Evolutionary conservation across 2,888 invertebrate genomes (phyloP).

Genomic region (Acanthosepion lycidas): DNA sequence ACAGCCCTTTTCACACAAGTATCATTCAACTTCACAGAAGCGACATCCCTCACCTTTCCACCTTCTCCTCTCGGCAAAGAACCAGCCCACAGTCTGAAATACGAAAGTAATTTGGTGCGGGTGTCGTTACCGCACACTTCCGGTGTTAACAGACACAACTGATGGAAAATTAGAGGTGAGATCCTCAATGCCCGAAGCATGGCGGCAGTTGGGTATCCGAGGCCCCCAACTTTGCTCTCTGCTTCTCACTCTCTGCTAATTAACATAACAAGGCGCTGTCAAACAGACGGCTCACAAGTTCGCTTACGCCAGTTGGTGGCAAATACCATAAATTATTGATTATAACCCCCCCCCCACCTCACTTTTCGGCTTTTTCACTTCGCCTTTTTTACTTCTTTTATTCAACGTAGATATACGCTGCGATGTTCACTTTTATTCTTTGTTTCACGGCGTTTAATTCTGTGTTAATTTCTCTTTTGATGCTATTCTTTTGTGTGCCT

Average conservation of each 20-base stretch:
- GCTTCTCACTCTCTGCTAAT: background rate
- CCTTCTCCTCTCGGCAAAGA: background rate
- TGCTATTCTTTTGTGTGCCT: too few species aligned
- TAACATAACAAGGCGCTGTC: slow-evolving; percentile 33
- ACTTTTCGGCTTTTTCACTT: background rate
- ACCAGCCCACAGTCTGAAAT: background rate
- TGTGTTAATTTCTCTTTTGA: too few species aligned
- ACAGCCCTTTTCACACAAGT: background rate
- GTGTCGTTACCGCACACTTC: slow-evolving; percentile 15
- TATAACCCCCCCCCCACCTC: too few species aligned
- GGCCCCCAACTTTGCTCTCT: background rate
- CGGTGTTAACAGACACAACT: slow-evolving; percentile 21
- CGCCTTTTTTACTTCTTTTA: background rate
- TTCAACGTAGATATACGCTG: too few species aligned
- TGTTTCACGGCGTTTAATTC: too few species aligned
- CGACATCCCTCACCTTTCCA: background rate
- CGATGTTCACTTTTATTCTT: too few species aligned
- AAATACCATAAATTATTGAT: background rate
- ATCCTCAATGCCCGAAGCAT: background rate
- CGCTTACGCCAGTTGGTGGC: background rate
- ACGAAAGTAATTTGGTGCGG: background rate
- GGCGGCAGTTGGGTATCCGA: background rate
- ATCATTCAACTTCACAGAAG: background rate
- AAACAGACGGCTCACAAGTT: background rate
- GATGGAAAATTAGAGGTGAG: background rate